A percentile compares a stretch with the other conserved stretches of the same genome.
Evolutionary conservation across 2,113 vertebrate genomes (phyloP).

Genomic region (Microcebus murinus): DNA sequence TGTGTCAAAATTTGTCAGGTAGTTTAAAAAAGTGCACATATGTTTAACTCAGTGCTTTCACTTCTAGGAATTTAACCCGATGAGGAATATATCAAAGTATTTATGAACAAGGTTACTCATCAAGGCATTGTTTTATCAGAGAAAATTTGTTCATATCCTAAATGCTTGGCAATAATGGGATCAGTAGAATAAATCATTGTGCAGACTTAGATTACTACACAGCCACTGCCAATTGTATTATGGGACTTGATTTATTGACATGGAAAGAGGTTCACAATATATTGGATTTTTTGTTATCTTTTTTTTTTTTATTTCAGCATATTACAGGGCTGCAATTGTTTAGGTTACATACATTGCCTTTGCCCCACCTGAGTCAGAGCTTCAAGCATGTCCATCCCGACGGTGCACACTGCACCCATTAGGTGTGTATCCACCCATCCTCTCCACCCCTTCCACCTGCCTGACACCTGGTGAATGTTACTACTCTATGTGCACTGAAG

Average conservation of each 20-base stretch:
- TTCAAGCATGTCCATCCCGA: too few species aligned
- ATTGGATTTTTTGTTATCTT: neutral
- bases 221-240: neutral
- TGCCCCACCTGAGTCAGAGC: too few species aligned
- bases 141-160: neutral
- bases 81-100: neutral
- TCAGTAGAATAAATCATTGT: neutral
- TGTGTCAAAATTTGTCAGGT: slow-evolving; percentile 20
- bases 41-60: neutral
- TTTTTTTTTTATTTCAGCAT: too few species aligned
- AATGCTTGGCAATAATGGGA: neutral
- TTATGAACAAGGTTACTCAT: neutral
- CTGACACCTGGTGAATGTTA: too few species aligned
- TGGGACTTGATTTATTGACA: neutral
- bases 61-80: slow-evolving; percentile 27
- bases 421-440: too few species aligned
- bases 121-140: neutral
- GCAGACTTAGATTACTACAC: neutral
- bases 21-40: neutral
- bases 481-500: too few species aligned
- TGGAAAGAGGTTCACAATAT: neutral
- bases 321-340: too few species aligned
- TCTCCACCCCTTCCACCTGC: too few species aligned
- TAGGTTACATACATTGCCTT: too few species aligned
- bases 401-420: too few species aligned